These are phyloP conservation scores for Poeciliopsis turneri DNA, from an alignment of 2,797 vertebrate species.

Conservation along the genomic window DNA sequence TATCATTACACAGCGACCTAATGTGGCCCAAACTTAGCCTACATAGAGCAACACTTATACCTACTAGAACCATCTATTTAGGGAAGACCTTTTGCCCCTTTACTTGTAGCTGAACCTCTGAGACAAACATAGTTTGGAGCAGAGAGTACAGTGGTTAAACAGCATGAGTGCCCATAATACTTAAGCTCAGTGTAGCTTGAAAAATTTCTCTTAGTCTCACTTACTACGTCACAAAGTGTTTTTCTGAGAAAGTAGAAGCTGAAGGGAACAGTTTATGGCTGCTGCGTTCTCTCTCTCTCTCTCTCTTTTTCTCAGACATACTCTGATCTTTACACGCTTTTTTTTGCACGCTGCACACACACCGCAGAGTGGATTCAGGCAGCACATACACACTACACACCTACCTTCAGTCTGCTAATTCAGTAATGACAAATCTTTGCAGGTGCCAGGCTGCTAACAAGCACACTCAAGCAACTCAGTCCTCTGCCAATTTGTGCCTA, in stretches of 20 bases:
- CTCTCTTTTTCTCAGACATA: constrained; percentile 1
- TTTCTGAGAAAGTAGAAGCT: constrained; percentile 44
- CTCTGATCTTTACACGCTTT: neutral
- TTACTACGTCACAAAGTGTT: constrained; percentile 22
- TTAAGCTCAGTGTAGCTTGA: constrained; percentile 43
- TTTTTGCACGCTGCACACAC: constrained; percentile 5
- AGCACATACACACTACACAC: constrained; percentile 33
- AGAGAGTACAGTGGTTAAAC: constrained; percentile 16
- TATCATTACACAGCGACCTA: neutral
- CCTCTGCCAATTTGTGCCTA: constrained; percentile 25
- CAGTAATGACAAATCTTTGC: constrained; percentile 41
- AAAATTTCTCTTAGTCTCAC: constrained; percentile 27
- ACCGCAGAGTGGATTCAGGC: constrained; percentile 25
- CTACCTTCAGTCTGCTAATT: constrained; percentile 47
- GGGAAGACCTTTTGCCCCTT: constrained; percentile 7
- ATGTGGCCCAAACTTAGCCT: neutral
- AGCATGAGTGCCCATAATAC: constrained; percentile 24
- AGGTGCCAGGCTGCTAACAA: constrained; percentile 46
- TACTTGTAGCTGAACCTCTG: constrained; percentile 19
- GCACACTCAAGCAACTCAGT: constrained; percentile 29
- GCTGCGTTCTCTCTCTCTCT: neutral
- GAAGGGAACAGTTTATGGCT: constrained; percentile 15
- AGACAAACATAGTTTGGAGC: constrained; percentile 32
- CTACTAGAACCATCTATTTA: neutral
- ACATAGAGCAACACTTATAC: neutral